These are phyloP conservation scores for Sebastes jordani DNA, from an alignment of 2,797 vertebrate species.

Conservation along the genomic window DNA sequence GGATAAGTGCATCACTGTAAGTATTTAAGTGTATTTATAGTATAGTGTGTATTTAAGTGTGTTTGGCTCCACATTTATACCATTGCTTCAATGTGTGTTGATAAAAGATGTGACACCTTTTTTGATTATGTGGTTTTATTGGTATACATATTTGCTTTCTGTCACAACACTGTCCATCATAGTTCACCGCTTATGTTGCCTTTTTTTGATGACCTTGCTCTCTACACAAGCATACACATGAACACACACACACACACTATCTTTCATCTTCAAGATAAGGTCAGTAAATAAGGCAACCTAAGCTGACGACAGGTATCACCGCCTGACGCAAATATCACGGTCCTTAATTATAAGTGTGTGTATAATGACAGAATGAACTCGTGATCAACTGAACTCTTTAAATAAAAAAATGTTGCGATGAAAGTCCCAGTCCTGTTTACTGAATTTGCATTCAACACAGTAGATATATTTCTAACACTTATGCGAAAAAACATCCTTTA, in stretches of 20 bases:
- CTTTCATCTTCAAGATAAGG: slow-evolving; percentile 7
- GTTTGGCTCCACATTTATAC: background rate
- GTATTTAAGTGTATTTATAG: slow-evolving; percentile 13
- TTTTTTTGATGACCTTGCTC: slow-evolving; percentile 42
- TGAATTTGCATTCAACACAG: slow-evolving; percentile 54
- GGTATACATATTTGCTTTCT: slow-evolving; percentile 59
- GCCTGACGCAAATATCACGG: slow-evolving; percentile 11
- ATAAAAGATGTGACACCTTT: slow-evolving; percentile 7
- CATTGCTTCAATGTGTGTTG: background rate
- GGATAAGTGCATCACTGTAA: slow-evolving; percentile 30
- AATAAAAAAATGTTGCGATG: background rate
- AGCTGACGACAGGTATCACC: slow-evolving; percentile 7
- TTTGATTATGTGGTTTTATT: slow-evolving; percentile 62
- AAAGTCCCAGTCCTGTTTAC: slow-evolving; percentile 29
- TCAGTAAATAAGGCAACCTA: slow-evolving; percentile 51
- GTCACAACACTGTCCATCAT: slow-evolving; percentile 39
- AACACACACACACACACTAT: background rate
- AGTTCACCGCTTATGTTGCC: slow-evolving; percentile 17
- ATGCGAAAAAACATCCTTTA: slow-evolving; percentile 62
- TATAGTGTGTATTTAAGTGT: slow-evolving; percentile 1
- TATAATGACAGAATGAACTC: background rate
- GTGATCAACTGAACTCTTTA: slow-evolving; percentile 1
- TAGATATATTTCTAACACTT: slow-evolving; percentile 40
- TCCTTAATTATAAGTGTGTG: slow-evolving; percentile 1
- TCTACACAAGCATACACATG: background rate